Conservation (phyloP, 2,888 invertebrate species). For the Sclerodermus sp. region DNA sequence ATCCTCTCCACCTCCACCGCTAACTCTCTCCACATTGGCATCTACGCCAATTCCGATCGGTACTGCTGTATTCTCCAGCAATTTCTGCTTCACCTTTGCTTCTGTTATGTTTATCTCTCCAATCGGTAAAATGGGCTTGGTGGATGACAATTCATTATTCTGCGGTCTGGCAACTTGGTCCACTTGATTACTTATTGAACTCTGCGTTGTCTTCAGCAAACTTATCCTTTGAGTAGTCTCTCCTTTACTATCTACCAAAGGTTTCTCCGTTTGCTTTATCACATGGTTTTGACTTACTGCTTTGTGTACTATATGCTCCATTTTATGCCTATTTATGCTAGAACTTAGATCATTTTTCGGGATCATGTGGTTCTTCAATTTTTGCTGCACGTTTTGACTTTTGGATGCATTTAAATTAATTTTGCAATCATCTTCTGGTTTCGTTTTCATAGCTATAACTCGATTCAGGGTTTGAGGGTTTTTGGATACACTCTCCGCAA, state of each 20-base stretch:
- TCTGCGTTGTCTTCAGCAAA: slow-evolving; percentile 40
- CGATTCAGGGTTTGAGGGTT: slow-evolving; percentile 35
- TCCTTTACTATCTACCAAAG: slow-evolving; percentile 26
- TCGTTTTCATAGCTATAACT: slow-evolving; percentile 31
- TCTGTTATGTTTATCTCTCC: slow-evolving; percentile 60
- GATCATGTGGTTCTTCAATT: slow-evolving; percentile 47
- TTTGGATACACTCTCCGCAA: slow-evolving; percentile 19
- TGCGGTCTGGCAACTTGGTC: slow-evolving; percentile 31
- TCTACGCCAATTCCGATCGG: slow-evolving; percentile 43
- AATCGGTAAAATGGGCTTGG: slow-evolving; percentile 50
- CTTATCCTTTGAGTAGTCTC: slow-evolving; percentile 45
- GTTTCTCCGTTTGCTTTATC: slow-evolving; percentile 33
- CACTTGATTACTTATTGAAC: slow-evolving; percentile 29
- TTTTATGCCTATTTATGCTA: slow-evolving; percentile 39
- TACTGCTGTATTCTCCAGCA: slow-evolving; percentile 59
- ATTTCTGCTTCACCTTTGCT: slow-evolving; percentile 64
- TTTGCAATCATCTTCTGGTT: slow-evolving; percentile 30
- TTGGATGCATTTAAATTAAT: slow-evolving; percentile 31
- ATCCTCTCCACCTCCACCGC: slow-evolving; percentile 73
- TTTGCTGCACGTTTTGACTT: slow-evolving; percentile 36
- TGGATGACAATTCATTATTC: slow-evolving; percentile 22
- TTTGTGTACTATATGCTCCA: slow-evolving; percentile 37
- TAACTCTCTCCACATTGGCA: slow-evolving; percentile 37
- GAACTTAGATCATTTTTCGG: slow-evolving; percentile 32
- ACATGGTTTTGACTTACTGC: slow-evolving; percentile 45